phyloP scores from a whole-genome alignment of 2,888 invertebrate species.

The Torymus texanus region DNA sequence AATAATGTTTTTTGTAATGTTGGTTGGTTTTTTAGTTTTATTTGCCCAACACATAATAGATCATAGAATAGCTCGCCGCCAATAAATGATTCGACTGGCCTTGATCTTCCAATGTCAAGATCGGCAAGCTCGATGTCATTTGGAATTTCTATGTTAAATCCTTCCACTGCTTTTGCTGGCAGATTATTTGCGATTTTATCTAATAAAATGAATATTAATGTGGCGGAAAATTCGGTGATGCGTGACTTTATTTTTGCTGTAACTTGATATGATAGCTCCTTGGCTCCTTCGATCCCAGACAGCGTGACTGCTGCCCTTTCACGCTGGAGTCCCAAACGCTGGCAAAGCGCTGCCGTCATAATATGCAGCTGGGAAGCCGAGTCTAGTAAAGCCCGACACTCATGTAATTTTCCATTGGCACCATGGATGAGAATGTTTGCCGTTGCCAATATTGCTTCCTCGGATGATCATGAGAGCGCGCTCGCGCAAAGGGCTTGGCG shows the following conservation, averaged over 20 bases:
- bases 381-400: background rate
- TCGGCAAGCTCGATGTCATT: conserved; percentile 25
- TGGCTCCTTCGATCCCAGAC: background rate
- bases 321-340: background rate
- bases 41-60: conserved; percentile 11
- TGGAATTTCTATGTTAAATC: conserved; percentile 18
- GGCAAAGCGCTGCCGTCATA: background rate
- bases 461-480: background rate
- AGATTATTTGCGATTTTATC: conserved; percentile 1
- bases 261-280: background rate
- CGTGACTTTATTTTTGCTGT: background rate
- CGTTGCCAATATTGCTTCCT: background rate
- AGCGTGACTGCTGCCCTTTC: background rate
- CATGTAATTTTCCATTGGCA: background rate
- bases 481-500: background rate
- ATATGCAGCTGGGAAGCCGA: background rate
- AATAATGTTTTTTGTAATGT: conserved; percentile 34
- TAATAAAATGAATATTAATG: background rate
- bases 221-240: background rate
- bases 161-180: background rate
- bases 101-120: conserved; percentile 1
- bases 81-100: conserved; percentile 22
- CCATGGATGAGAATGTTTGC: background rate
- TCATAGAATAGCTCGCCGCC: conserved; percentile 11
- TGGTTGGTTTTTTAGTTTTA: background rate